Conservation (phyloP, 2,797 vertebrate species). For the Cynopterus sphinx region DNA sequence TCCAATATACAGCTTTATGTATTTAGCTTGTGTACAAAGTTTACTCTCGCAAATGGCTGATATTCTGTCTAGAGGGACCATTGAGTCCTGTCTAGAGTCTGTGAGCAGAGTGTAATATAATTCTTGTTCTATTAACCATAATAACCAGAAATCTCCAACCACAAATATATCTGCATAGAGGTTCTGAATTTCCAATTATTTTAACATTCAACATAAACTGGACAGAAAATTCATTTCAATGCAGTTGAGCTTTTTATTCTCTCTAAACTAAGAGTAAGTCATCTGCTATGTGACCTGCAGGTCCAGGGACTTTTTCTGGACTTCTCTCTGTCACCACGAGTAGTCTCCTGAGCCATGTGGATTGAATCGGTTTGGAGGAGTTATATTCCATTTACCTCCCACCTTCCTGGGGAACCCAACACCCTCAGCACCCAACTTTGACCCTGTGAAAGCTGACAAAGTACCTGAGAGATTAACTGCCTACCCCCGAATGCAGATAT, state of each 20-base stretch:
- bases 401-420: slow-evolving; percentile 7
- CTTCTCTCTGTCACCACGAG: background rate
- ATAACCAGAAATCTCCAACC: slow-evolving; percentile 81
- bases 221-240: slow-evolving; percentile 68
- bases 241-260: slow-evolving; percentile 52
- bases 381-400: background rate
- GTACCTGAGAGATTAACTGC: slow-evolving; percentile 33
- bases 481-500: background rate
- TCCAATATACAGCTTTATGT: slow-evolving; percentile 65
- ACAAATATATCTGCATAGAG: slow-evolving; percentile 79
- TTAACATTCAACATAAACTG: slow-evolving; percentile 71
- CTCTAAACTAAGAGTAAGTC: slow-evolving; percentile 3
- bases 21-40: slow-evolving; percentile 46
- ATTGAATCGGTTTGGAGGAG: background rate
- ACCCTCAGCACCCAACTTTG: background rate
- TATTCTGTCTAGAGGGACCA: slow-evolving; percentile 67
- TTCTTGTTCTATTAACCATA: slow-evolving; percentile 85
- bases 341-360: background rate
- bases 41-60: slow-evolving; percentile 73
- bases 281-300: background rate
- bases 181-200: slow-evolving; percentile 80
- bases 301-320: background rate
- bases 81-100: slow-evolving; percentile 65
- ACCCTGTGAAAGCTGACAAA: background rate
- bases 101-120: slow-evolving; percentile 77